phyloP scores from a whole-genome alignment of 2,797 vertebrate genomes.

The Babyrousa celebensis region DNA sequence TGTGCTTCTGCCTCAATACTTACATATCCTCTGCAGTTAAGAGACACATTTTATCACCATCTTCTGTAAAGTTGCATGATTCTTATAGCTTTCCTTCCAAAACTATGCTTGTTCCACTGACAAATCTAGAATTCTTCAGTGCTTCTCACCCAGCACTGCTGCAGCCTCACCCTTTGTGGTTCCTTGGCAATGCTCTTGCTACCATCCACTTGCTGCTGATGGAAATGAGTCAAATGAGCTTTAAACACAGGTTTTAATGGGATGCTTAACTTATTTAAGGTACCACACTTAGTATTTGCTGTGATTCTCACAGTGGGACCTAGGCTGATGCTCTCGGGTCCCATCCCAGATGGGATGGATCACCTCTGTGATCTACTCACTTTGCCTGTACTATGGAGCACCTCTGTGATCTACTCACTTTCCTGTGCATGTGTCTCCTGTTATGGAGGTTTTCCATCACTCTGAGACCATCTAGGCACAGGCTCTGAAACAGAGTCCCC shows the following conservation, averaged over 20 bases:
- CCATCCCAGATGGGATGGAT: too few relatives aligned
- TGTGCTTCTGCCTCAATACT: not conserved
- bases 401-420: not conserved
- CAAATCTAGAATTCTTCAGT: not conserved
- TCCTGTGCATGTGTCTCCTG: not conserved
- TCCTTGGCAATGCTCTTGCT: not conserved
- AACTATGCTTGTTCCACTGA: not conserved
- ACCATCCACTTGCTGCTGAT: not conserved
- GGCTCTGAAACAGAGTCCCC: not conserved
- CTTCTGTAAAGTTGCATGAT: not conserved
- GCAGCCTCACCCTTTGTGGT: not conserved
- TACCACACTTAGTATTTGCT: not conserved
- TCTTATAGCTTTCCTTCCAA: not conserved
- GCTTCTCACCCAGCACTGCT: not conserved
- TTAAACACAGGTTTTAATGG: not conserved
- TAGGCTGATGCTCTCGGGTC: not conserved
- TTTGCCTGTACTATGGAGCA: not conserved
- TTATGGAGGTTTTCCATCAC: not conserved
- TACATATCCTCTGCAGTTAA: constrained; percentile 9
- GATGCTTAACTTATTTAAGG: not conserved
- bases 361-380: too few relatives aligned
- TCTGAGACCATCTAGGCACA: not conserved
- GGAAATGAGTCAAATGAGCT: not conserved
- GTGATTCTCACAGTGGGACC: not conserved
- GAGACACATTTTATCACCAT: not conserved